Base-by-base conservation (phyloP, 2,797 vertebrate species). In the Galaxias olidus region DNA sequence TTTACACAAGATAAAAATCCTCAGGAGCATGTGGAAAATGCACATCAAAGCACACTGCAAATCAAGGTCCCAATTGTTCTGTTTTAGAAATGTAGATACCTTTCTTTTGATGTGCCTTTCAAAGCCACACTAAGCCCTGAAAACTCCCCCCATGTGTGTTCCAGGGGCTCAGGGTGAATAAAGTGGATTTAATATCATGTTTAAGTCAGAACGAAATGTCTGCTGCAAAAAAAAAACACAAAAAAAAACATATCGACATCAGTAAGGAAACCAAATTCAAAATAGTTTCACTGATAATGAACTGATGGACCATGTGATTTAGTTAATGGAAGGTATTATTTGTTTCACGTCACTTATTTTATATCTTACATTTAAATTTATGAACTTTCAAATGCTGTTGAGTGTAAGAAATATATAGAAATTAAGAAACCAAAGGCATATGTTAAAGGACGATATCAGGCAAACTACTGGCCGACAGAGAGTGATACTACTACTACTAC, bases 31-130 rank as follows among this genome's bases (percentile, higher is more conserved):
- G 63, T 73, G 74, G 72, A 82, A 74, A 84, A 76, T 71, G 80
- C 65, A 88, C 86, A 90, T 90, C 89, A 91, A 91, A 91, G 86
- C 79, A 14, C 46, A 41, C 61, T 49, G 43, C 58, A 84, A 84
- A 84, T 83, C 84, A 71, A 70, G 58, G 75, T 73, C 72, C 78
- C 78, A 69, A 80, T 85, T 87, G 79, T 85, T 80, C 68, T 80
- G 69, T 84, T 86, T 86, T 62, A 80, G 73, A 68, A 79, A 86
- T 88, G 82, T 85, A 74, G 80, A 86, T 84, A 57, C 63, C 66
- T 40, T 76, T 84, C 84, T 87, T 80, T 91, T 91, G 88, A 92
- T 90, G 89, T 91, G 63, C 72, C 80, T 87, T 90, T 91, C 88
- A 89, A 87, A 89, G 82, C 73, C 83, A 83, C 69, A 80, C 71